A percentile compares a stretch with the other conserved stretches of the same genome.
Conservation (phyloP, 2,113 vertebrate species). For the Campylorhamphus procurvoides region DNA sequence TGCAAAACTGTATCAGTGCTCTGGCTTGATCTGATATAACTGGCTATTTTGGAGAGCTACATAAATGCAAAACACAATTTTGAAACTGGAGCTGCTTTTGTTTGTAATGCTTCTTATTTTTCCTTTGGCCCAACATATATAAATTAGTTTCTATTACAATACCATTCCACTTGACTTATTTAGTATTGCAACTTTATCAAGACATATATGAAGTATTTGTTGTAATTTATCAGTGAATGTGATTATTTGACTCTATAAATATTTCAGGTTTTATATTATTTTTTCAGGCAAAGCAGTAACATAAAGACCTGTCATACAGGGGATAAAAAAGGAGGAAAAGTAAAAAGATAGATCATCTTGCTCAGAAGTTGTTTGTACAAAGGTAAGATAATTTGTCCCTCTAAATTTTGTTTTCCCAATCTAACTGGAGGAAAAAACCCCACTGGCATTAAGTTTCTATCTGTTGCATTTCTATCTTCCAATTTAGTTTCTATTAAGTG, state of each 20-base stretch:
- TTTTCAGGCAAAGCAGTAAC: constrained; percentile 52
- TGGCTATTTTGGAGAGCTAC: not conserved
- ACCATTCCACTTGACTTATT: not conserved
- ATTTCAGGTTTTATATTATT: not conserved
- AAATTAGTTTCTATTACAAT: not conserved
- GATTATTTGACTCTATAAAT: constrained; percentile 13
- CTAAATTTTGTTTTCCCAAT: not conserved
- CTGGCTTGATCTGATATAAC: not conserved
- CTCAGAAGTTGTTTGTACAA: constrained; percentile 32
- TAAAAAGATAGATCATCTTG: not conserved
- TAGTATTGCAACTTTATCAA: not conserved
- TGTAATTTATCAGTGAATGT: not conserved
- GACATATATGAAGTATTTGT: not conserved
- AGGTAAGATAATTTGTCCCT: constrained; percentile 13
- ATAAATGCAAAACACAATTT: not conserved
- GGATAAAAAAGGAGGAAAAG: constrained; percentile 37
- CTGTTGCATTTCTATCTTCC: not conserved
- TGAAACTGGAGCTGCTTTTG: not conserved
- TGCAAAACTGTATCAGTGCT: not conserved
- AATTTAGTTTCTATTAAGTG: not conserved
- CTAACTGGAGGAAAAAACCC: not conserved
- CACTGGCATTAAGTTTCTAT: not conserved
- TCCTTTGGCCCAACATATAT: not conserved
- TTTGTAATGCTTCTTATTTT: not conserved
- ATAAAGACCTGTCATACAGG: constrained; percentile 17